Percentiles rank a stretch among this genome's conserved stretches.
These are phyloP conservation scores for Temnothorax nylanderi DNA, from an alignment of 1,140 invertebrate genomes.

Conservation along the genomic window DNA sequence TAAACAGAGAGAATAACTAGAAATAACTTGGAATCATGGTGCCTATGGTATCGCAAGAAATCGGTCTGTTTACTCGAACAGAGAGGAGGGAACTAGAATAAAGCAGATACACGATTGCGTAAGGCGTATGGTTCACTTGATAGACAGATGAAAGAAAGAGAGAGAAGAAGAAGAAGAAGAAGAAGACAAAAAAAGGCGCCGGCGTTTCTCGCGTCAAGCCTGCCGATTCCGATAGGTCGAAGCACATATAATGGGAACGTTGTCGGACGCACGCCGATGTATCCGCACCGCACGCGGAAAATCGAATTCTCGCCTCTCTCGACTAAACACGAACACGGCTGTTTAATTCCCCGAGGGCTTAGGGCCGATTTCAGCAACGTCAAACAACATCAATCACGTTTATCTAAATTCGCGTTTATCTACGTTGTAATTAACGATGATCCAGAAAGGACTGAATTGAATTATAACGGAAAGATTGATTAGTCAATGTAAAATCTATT, in stretches of 20 bases:
- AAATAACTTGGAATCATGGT: background rate
- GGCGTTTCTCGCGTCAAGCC: constrained; percentile 6
- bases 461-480: background rate
- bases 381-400: background rate
- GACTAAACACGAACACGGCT: constrained; percentile 16
- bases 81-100: background rate
- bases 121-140: constrained; percentile 40
- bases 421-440: background rate
- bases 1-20: background rate
- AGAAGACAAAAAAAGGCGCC: constrained; percentile 4
- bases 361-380: background rate
- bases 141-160: background rate
- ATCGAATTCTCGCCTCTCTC: constrained; percentile 13
- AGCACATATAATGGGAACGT: constrained; percentile 52
- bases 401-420: background rate
- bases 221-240: constrained; percentile 27
- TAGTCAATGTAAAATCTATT: background rate
- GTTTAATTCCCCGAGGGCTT: background rate
- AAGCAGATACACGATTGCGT: constrained; percentile 26
- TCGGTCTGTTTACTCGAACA: constrained; percentile 4
- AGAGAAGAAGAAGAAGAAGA: background rate
- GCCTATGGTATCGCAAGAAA: background rate
- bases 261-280: constrained; percentile 1
- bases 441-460: background rate
- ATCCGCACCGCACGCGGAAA: constrained; percentile 9